Evolutionary conservation across 2,888 invertebrate genomes (phyloP).

Genomic region (Branchellion lobata): DNA sequence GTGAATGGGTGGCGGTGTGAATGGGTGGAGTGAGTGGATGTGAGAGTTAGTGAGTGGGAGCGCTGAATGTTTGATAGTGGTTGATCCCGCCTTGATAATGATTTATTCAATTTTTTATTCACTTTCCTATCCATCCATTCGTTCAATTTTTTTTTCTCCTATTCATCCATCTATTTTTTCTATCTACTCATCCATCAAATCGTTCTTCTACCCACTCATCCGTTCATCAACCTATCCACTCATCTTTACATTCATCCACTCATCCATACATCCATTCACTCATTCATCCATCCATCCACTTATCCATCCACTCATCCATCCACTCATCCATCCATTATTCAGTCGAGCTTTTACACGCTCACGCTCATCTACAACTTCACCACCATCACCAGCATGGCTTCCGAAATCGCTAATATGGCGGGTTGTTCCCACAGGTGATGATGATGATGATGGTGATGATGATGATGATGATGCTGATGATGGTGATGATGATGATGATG

Average conservation of each 20-base stretch:
- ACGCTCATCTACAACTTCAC: constrained; percentile 67
- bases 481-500: constrained; percentile 6
- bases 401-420: constrained; percentile 63
- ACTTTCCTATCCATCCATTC: too few species aligned
- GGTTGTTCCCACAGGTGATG: constrained; percentile 64
- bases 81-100: too few species aligned
- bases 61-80: too few species aligned
- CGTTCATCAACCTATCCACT: background rate
- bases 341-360: constrained; percentile 65
- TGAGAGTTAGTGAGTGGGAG: background rate
- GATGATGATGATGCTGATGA: background rate
- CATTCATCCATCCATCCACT: too few species aligned
- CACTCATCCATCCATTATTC: background rate
- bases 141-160: too few species aligned
- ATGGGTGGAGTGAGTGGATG: background rate
- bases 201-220: background rate
- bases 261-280: background rate
- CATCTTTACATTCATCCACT: background rate
- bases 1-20: background rate
- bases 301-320: background rate
- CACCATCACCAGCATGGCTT: constrained; percentile 65
- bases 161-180: too few species aligned
- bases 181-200: background rate
- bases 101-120: background rate
- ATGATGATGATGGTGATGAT: constrained; percentile 10